Evolutionary conservation across 2,888 invertebrate species (phyloP), one percentile per base, ranked within the genome.

Genomic region (Pimpla rufipes): DNA sequence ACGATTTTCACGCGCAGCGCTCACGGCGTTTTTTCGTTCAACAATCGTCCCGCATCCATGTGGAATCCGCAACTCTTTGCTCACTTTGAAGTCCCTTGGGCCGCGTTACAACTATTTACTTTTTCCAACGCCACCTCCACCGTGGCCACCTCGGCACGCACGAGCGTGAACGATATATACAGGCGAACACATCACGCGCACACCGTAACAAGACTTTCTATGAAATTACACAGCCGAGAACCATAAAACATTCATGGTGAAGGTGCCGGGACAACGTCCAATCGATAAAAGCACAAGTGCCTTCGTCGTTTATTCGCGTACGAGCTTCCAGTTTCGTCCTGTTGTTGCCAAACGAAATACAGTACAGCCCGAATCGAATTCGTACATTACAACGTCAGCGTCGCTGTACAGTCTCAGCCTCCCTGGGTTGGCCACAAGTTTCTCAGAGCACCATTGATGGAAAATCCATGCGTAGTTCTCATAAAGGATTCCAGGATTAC

Each of bases 171-270:
- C 59, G 8, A 11, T 21, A 75, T 50, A 42, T 10, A 52, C 11
- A 66, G 3, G 23, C 37, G 18, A 18, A 11, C 29, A 29, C 29
- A 29, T n/a, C 29, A 71, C 40, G 37, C 40, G 16, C n/a, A 40
- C 2, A 70, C 40, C 4, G 13, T 18, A n/a, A 64, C 8, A 3
- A 16, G n/a, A 29, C 42, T 8, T 59, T 79, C 13, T 29, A 50
- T 35, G 35, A 67, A 77, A 77, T 71, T 57, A 50, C 67, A 67
- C 57, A 16, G 45, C 37, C 67, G 77, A 66, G 75, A 45, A 71
- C 11, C 55, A 76, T 81, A 64, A 81, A 81, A 81, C 55, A 81
- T 81, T 81, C 76, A 76, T 64, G 64, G 70, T 37, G 64, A 81
- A 62, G 47, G 55, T 68, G 70, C 21, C 29, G 29, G 29, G 55